Evolutionary conservation across 2,888 invertebrate species (phyloP).

Genomic region (Serrognathus titanus): DNA sequence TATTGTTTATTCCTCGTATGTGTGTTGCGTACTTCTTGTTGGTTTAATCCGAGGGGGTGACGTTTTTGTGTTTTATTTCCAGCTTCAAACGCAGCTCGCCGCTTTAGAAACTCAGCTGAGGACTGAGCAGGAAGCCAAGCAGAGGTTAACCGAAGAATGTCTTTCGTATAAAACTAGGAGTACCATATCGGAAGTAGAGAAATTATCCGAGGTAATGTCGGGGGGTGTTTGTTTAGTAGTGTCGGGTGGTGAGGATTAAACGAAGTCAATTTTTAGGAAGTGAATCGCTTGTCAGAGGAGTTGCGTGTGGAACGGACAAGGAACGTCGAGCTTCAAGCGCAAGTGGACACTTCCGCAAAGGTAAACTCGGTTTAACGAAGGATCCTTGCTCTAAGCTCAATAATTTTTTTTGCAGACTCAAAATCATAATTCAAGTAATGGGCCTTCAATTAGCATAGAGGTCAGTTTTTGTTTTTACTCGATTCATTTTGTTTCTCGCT

Average conservation of each 20-base stretch:
- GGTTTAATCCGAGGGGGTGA: neutral
- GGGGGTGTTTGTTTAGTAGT: too few relatives aligned
- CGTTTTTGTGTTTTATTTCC: constrained; percentile 6
- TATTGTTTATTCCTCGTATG: neutral
- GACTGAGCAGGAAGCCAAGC: constrained; percentile 32
- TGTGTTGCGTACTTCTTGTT: neutral
- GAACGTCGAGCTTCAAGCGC: constrained; percentile 26
- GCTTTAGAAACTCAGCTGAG: constrained; percentile 33
- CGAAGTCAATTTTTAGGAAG: constrained; percentile 31
- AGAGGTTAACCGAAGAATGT: constrained; percentile 24
- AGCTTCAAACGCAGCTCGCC: constrained; percentile 33
- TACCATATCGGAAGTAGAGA: constrained; percentile 29
- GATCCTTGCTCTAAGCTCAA: too few relatives aligned
- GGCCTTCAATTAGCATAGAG: constrained; percentile 17
- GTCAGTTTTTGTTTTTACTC: neutral
- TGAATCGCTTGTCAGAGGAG: constrained; percentile 30
- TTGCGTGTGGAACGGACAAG: constrained; percentile 32
- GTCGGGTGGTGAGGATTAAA: neutral
- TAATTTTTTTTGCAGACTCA: constrained; percentile 27
- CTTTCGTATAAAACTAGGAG: constrained; percentile 16
- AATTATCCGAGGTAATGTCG: constrained; percentile 33
- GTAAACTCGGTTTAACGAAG: constrained; percentile 13
- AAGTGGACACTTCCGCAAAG: constrained; percentile 17
- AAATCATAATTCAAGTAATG: constrained; percentile 33
- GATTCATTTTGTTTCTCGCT: neutral